phyloP scores from a whole-genome alignment of 2,797 vertebrate species.

The Falco peregrinus region DNA sequence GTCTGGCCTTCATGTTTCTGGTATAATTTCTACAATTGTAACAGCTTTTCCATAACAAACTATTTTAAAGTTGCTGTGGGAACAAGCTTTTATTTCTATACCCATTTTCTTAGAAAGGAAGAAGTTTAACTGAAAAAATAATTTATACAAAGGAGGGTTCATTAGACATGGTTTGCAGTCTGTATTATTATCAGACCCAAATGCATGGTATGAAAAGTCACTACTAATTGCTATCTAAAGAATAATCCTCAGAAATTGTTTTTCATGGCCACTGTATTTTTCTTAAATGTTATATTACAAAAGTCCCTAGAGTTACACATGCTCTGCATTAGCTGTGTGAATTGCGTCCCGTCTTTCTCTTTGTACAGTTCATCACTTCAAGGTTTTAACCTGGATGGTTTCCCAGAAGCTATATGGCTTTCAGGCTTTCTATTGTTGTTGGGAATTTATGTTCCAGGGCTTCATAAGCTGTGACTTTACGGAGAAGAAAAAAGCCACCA shows the following conservation, averaged over 20 bases:
- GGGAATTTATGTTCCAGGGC: background rate
- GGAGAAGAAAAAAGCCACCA: background rate
- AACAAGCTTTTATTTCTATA: constrained; percentile 18
- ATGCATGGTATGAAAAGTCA: background rate
- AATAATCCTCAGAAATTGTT: constrained; percentile 24
- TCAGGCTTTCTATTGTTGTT: constrained; percentile 24
- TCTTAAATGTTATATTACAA: background rate
- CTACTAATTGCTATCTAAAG: constrained; percentile 15
- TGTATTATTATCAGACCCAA: background rate
- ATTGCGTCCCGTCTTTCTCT: constrained; percentile 9
- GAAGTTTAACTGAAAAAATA: constrained; percentile 29
- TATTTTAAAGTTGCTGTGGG: constrained; percentile 11
- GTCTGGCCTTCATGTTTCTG: background rate
- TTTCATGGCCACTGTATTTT: background rate
- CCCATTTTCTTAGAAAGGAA: constrained; percentile 22
- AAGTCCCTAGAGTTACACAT: constrained; percentile 8
- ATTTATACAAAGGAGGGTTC: constrained; percentile 42
- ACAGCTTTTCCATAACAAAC: background rate
- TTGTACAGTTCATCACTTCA: constrained; percentile 45
- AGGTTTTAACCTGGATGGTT: constrained; percentile 48
- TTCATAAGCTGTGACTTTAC: constrained; percentile 1
- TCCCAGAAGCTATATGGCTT: constrained; percentile 48
- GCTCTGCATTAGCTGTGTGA: constrained; percentile 36
- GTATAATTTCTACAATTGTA: constrained; percentile 36
- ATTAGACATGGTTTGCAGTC: background rate